Base-by-base conservation (phyloP, 2,797 vertebrate species). In the Philypnodon macrostomus region DNA sequence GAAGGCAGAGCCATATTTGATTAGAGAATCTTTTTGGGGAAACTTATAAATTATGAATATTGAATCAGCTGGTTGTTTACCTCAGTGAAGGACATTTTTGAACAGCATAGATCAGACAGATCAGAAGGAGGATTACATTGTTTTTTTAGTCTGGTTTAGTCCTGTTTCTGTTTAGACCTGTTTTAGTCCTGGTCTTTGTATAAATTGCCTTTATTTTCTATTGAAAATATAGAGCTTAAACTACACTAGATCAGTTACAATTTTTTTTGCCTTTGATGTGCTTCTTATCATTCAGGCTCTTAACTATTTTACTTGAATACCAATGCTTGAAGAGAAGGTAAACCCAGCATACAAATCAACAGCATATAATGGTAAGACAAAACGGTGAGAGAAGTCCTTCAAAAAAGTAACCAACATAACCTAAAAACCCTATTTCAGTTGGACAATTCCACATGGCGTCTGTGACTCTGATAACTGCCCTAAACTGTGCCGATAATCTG, bases 1-100 rank as follows among this genome's bases (percentile, higher is more conserved):
- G 16, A 12, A 10, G 27, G 15, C 41, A 18, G 41, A 30, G 18
- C 12, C 39, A 27, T 9, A 23, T 44, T 44, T n/a, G 24, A 44
- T 44, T 30, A 15, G 30, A 5, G 41, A 26, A 18, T 44, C 26
- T 27, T 17, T 44, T 44, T 30, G 7, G 18, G 41, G 10, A 30
- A 10, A 31, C 26, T 16, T 42, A n/a, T 8, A 23, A 21, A 23
- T 10, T 17, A 12, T 31, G 15, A 44, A n/a, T n/a, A n/a, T n/a
- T 44, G 41, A 44, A 44, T 44, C 41, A 44, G 41, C 23, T 24
- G 19, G 23, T 30, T 44, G 41, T 44, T 44, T 44, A 44, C 27
- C 15, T 44, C 26, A 16, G 27, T 44, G 41, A 44, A 30, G 26
- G 26, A 30, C 41, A 44, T 31, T 10, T 31, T 10, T 27, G 31